These are phyloP conservation scores for Pammene aurita DNA, from an alignment of 2,888 invertebrate genomes.

Conservation along the genomic window DNA sequence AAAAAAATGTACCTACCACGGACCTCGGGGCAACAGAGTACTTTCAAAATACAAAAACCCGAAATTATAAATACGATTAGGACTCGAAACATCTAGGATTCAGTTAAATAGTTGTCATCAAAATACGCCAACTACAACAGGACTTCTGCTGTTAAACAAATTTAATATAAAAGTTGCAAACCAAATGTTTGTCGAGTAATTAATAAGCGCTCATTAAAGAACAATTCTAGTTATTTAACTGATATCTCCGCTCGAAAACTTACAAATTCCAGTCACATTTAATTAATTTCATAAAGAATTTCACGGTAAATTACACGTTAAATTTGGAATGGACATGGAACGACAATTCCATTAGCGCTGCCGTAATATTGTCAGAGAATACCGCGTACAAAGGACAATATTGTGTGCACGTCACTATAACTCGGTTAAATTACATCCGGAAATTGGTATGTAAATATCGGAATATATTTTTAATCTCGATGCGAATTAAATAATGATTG, in stretches of 20 bases:
- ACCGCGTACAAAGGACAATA: constrained; percentile 39
- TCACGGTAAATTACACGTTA: constrained; percentile 48
- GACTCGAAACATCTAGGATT: too few relatives aligned
- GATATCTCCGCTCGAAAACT: constrained; percentile 7
- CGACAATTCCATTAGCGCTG: constrained; percentile 51
- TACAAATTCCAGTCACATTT: constrained; percentile 10
- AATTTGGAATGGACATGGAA: constrained; percentile 49
- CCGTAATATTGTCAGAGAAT: constrained; percentile 48
- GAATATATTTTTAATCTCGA: constrained; percentile 32
- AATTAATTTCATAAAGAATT: constrained; percentile 31
- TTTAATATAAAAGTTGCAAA: not conserved
- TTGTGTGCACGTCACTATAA: constrained; percentile 39
- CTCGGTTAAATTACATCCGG: constrained; percentile 38
- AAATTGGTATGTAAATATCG: constrained; percentile 34
- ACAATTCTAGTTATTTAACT: constrained; percentile 4
- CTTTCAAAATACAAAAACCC: too few relatives aligned
- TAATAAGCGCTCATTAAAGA: not conserved
- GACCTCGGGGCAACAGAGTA: too few relatives aligned
- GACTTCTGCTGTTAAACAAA: too few relatives aligned
- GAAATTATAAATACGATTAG: too few relatives aligned
- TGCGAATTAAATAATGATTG: constrained; percentile 30
- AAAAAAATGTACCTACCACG: too few relatives aligned
- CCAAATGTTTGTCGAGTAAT: not conserved
- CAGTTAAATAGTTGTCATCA: too few relatives aligned
- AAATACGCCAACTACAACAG: too few relatives aligned